phyloP scores from a whole-genome alignment of 2,888 invertebrate species.

The Temnothorax rugatulus region DNA sequence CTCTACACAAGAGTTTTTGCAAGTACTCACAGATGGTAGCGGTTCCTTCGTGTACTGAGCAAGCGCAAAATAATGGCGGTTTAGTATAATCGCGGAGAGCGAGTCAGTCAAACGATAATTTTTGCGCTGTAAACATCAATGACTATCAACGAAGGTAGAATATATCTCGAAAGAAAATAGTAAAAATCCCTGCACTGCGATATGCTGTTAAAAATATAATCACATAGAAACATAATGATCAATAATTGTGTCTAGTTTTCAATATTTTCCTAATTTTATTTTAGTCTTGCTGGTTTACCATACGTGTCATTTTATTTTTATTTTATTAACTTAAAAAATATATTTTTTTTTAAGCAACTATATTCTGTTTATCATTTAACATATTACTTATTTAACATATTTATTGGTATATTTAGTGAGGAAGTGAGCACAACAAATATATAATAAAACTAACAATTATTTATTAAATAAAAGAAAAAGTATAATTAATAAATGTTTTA shows the following conservation, averaged over 20 bases:
- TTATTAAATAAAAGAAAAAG: background rate
- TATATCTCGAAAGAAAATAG: background rate
- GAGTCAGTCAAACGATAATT: constrained; percentile 16
- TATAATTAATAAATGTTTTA: background rate
- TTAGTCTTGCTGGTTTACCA: background rate
- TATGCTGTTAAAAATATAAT: background rate
- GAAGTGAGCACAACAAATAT: background rate
- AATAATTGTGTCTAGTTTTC: background rate
- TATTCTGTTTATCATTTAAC: background rate
- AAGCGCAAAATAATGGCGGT: constrained; percentile 21
- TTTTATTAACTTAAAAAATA: background rate
- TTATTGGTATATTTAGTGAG: background rate
- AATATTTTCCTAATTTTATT: background rate
- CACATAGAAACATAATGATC: background rate
- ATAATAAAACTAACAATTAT: background rate
- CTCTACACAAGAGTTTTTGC: background rate
- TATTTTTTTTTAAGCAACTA: background rate
- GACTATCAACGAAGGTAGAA: constrained; percentile 22
- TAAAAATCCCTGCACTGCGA: background rate
- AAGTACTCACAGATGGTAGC: background rate
- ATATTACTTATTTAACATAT: background rate
- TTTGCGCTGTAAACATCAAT: constrained; percentile 19
- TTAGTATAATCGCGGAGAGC: background rate
- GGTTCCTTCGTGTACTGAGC: constrained; percentile 3
- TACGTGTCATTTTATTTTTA: background rate